phyloP scores from a whole-genome alignment of 2,113 vertebrate genomes.

The Sula dactylatra region DNA sequence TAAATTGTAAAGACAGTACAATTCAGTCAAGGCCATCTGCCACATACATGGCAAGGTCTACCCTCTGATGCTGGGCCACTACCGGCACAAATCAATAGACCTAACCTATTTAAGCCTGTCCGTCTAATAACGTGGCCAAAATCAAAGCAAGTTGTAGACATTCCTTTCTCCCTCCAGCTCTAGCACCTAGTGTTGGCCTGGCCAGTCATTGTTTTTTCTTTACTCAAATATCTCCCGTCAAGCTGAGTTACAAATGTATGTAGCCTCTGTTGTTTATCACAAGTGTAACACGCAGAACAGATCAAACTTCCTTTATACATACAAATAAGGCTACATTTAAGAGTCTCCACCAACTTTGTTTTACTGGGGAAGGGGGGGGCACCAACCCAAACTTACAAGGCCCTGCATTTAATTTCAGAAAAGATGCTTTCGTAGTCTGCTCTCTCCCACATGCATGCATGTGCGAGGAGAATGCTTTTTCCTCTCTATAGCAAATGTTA shows the following conservation, averaged over 20 bases:
- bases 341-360: not conserved
- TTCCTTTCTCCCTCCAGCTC: not conserved
- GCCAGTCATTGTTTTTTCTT: not conserved
- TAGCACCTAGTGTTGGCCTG: not conserved
- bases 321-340: not conserved
- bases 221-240: not conserved
- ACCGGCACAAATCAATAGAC: not conserved
- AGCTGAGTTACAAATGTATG: not conserved
- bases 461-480: not conserved
- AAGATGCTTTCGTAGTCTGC: not conserved
- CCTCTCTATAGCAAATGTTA: not conserved
- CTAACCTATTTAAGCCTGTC: not conserved
- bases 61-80: not conserved
- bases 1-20: not conserved
- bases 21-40: not conserved
- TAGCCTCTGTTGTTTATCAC: not conserved
- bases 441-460: not conserved
- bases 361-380: not conserved
- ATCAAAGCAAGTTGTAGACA: not conserved
- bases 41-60: not conserved
- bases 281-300: not conserved
- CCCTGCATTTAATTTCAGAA: conserved; percentile 14
- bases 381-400: not conserved
- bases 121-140: not conserved
- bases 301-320: not conserved